Base-by-base conservation (phyloP, 2,888 invertebrate species). In the Acheta domesticus region DNA sequence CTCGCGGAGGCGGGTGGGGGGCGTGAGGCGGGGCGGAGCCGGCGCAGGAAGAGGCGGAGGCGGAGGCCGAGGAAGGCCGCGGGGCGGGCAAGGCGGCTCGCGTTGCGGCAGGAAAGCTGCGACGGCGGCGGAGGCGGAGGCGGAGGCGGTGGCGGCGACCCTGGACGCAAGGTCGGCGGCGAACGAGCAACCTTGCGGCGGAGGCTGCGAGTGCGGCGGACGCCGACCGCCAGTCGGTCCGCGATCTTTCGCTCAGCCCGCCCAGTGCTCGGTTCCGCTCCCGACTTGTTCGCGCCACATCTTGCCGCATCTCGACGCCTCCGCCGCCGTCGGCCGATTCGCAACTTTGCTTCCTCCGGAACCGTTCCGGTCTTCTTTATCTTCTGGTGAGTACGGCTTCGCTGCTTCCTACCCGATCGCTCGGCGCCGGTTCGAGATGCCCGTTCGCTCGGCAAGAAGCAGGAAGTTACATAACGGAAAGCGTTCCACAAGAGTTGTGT, bases 151-250 rank as follows among this genome's bases (percentile, higher is more conserved):
- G 62, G n/a, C 14, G 62, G 62, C 62, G 62, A 62, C 62, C 62
- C 62, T 62, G 62, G 62, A 14, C n/a, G 62, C 62, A 62, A 62
- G 62, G 62, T 62, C 62, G 62, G 16, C 62, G 14, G 62, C 62
- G 62, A 14, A n/a, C 62, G 62, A 62, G 62, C n/a, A 62, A 62
- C 62, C 62, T 62, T 62, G 62, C 62, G 62, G 62, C 62, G 62
- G 62, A 14, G 62, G 62, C 62, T 14, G 62, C 62, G 62, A 62
- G 16, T 14, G 62, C 62, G 62, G 62, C 14, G 62, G 62, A 14
- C n/a, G 62, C 62, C 62, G 62, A 62, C 62, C n/a, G 16, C 62
- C 62, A 62, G 62, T 62, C 62, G 62, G 14, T n/a, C n/a, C 62
- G 62, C 62, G 62, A 62, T 62, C 62, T 62, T n/a, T 62, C 62